Conservation (phyloP, 2,113 vertebrate species). For the Phalacrocorax pelagicus region DNA sequence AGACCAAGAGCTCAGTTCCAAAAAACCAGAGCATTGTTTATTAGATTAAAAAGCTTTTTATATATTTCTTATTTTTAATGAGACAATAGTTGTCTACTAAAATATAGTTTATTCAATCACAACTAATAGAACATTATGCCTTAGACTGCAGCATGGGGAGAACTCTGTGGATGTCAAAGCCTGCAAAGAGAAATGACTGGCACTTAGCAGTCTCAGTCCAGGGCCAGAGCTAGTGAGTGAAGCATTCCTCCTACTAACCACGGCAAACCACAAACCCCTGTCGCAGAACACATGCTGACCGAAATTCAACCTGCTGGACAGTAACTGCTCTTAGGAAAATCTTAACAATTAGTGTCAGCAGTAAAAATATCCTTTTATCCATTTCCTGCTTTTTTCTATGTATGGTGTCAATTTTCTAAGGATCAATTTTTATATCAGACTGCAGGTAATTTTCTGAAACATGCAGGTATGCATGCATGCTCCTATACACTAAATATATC, state of each 20-base stretch:
- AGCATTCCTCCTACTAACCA: background rate
- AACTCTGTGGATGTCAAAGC: background rate
- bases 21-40: background rate
- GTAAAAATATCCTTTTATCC: background rate
- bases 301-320: slow-evolving; percentile 15
- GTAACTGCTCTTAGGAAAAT: background rate
- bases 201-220: background rate
- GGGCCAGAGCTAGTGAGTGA: background rate
- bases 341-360: background rate
- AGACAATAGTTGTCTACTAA: background rate
- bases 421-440: background rate
- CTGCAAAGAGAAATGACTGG: background rate
- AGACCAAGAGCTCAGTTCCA: background rate
- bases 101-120: background rate
- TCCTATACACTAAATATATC: background rate
- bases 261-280: background rate
- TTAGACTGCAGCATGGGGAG: background rate
- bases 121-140: background rate
- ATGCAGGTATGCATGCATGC: too few relatives aligned
- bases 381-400: background rate
- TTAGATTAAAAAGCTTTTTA: background rate
- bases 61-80: background rate
- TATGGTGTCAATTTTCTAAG: background rate
- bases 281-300: background rate
- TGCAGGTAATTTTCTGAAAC: background rate